Conservation (phyloP, 2,888 invertebrate species). For the Bellardia bayeri region DNA sequence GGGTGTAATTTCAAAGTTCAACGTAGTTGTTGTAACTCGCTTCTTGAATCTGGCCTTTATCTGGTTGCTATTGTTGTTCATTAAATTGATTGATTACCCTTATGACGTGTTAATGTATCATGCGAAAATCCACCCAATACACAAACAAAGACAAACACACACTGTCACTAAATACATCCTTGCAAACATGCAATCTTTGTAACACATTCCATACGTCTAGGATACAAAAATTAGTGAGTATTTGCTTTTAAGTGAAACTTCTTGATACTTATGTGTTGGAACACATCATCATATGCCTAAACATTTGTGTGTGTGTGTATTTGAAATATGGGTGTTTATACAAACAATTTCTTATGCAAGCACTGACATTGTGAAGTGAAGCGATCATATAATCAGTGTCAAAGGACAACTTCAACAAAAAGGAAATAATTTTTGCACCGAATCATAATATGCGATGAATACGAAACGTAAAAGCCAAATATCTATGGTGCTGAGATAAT, state of each 20-base stretch:
- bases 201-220: slow-evolving; percentile 1
- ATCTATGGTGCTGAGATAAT: too few relatives aligned
- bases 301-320: background rate
- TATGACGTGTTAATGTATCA: slow-evolving; percentile 61
- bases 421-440: too few relatives aligned
- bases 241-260: slow-evolving; percentile 17
- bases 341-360: slow-evolving; percentile 12
- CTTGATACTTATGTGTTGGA: slow-evolving; percentile 20
- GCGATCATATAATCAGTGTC: slow-evolving; percentile 47
- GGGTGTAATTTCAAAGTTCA: slow-evolving; percentile 70
- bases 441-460: too few relatives aligned
- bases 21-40: slow-evolving; percentile 63
- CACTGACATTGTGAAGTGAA: slow-evolving; percentile 26
- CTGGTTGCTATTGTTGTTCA: slow-evolving; percentile 64
- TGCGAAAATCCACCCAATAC: slow-evolving; percentile 71
- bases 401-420: slow-evolving; percentile 32
- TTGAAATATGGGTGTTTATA: background rate
- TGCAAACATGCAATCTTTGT: slow-evolving; percentile 3
- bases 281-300: slow-evolving; percentile 7
- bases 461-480: too few relatives aligned
- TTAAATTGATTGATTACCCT: slow-evolving; percentile 69
- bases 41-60: background rate
- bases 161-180: background rate
- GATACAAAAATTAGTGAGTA: slow-evolving; percentile 38
- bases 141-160: slow-evolving; percentile 67